These are phyloP conservation scores for Helogale parvula DNA, from an alignment of 2,113 vertebrate genomes.

Conservation along the genomic window DNA sequence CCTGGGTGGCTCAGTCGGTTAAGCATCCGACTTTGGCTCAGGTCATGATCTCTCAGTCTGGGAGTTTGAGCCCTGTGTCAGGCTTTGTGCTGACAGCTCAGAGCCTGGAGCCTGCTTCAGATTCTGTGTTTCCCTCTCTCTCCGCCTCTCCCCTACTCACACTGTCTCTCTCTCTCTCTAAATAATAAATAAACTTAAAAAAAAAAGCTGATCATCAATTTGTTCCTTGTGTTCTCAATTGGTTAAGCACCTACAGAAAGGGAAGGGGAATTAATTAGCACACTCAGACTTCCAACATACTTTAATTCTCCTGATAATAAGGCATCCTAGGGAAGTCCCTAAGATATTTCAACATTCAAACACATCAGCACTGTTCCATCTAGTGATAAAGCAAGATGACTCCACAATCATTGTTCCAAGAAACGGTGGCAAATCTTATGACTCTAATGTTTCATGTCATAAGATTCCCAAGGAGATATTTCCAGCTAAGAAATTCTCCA, in stretches of 20 bases:
- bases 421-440: not conserved
- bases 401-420: not conserved
- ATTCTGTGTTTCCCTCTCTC: too few relatives aligned
- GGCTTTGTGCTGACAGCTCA: too few relatives aligned
- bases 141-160: too few relatives aligned
- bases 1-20: too few relatives aligned
- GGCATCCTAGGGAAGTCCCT: not conserved
- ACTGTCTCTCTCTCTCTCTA: too few relatives aligned
- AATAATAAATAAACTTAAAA: too few relatives aligned
- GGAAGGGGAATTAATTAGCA: slow-evolving; percentile 52
- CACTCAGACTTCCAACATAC: not conserved
- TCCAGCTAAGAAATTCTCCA: not conserved
- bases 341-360: not conserved
- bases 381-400: slow-evolving; percentile 3
- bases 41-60: too few relatives aligned
- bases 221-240: not conserved
- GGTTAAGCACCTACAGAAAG: not conserved
- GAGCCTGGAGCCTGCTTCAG: too few relatives aligned
- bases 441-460: not conserved
- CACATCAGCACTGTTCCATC: not conserved
- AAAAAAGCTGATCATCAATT: not conserved
- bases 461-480: slow-evolving; percentile 12
- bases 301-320: slow-evolving; percentile 45
- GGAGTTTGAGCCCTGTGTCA: too few relatives aligned
- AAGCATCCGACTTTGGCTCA: too few relatives aligned